Evolutionary conservation across 35 echinoderm and acorn worm genomes (phyloP).

Genomic region (Apostichopus californicus): DNA sequence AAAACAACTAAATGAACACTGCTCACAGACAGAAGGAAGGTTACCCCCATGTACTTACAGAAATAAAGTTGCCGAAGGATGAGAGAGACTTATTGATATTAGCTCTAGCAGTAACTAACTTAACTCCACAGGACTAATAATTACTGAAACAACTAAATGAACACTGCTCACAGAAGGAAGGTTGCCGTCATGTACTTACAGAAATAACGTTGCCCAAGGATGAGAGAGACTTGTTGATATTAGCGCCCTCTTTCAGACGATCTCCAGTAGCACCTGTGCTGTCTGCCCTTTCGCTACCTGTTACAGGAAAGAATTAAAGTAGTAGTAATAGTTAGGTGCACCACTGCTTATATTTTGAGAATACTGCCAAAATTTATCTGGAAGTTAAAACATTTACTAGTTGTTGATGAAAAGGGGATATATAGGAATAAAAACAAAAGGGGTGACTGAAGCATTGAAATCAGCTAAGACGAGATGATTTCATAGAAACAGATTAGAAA

Average conservation of each 20-base stretch:
- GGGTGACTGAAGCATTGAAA: too few relatives aligned
- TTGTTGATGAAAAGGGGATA: background rate
- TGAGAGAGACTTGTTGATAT: conserved; percentile 97
- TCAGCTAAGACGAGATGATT: too few relatives aligned
- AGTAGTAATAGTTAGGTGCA: background rate
- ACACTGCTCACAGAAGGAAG: too few relatives aligned
- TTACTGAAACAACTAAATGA: too few relatives aligned
- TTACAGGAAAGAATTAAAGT: background rate
- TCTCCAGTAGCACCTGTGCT: conserved; percentile 94
- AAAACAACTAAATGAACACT: too few relatives aligned
- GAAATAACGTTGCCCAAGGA: conserved; percentile 96
- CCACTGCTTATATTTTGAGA: background rate
- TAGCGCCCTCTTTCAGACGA: conserved; percentile 93
- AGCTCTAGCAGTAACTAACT: background rate
- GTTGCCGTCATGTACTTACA: conserved; percentile 52
- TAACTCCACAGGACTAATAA: too few relatives aligned
- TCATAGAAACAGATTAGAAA: too few relatives aligned
- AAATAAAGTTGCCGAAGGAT: conserved; percentile 92
- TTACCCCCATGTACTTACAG: conserved; percentile 57
- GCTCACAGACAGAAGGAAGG: too few relatives aligned
- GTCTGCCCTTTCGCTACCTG: conserved; percentile 97
- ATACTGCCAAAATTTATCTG: background rate
- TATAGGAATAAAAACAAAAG: too few relatives aligned
- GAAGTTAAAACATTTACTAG: background rate
- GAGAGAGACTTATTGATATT: conserved; percentile 97